Evolutionary conservation across 2,888 invertebrate species (phyloP).

Genomic region (Junonia oenone): DNA sequence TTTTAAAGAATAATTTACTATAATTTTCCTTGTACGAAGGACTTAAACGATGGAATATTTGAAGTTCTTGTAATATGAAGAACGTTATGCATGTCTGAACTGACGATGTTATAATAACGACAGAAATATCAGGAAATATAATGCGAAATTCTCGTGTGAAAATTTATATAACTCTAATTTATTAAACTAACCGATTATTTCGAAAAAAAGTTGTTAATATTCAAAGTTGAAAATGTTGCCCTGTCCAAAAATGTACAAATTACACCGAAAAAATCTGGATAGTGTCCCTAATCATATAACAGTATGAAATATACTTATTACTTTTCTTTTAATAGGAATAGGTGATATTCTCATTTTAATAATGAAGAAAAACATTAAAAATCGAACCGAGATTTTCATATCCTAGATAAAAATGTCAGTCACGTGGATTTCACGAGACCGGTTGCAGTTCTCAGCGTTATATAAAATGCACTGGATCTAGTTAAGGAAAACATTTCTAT

Average conservation of each 20-base stretch:
- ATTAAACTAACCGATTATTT: no score
- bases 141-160: neutral
- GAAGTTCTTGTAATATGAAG: neutral
- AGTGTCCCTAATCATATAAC: no score
- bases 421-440: neutral
- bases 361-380: no score
- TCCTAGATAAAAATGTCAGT: neutral
- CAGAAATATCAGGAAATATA: neutral
- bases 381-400: no score
- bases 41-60: neutral
- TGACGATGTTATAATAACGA: neutral
- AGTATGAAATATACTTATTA: no score
- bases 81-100: neutral
- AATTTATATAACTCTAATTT: neutral
- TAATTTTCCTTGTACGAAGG: neutral
- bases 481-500: slow-evolving; percentile 15
- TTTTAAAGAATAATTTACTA: neutral
- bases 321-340: no score
- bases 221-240: no score
- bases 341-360: no score
- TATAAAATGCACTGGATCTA: slow-evolving; percentile 6
- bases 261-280: no score
- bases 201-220: no score
- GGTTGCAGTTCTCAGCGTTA: slow-evolving; percentile 3
- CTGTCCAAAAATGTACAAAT: no score